These are phyloP conservation scores for Saccopteryx leptura DNA, from an alignment of 2,113 vertebrate genomes.

Conservation along the genomic window DNA sequence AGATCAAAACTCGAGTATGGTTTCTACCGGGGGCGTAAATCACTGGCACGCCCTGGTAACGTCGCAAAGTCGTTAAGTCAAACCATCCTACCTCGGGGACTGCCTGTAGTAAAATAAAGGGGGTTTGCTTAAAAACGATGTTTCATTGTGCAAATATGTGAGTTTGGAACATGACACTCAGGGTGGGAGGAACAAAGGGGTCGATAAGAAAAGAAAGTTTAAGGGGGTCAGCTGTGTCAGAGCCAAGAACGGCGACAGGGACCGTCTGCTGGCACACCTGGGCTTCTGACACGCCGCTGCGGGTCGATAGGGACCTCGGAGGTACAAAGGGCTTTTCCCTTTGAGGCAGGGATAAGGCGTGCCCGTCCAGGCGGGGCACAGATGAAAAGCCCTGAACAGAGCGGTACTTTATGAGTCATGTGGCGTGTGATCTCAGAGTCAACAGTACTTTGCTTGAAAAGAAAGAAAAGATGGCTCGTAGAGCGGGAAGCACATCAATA, in stretches of 20 bases:
- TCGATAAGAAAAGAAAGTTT: background rate
- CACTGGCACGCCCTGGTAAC: background rate
- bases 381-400: background rate
- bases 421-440: background rate
- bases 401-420: background rate
- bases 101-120: background rate
- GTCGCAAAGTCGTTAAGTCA: background rate
- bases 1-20: background rate
- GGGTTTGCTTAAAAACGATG: background rate
- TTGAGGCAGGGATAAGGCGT: background rate
- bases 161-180: background rate
- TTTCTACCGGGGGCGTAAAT: too few species aligned
- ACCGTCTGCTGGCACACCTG: background rate
- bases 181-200: background rate
- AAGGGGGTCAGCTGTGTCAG: background rate
- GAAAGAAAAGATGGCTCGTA: background rate
- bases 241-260: background rate
- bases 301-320: accelerated
- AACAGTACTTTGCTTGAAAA: background rate
- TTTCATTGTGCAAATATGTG: background rate
- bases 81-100: background rate
- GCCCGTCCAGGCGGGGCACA: background rate
- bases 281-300: background rate
- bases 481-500: accelerated
- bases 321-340: background rate